Conservation (phyloP, 2,797 vertebrate genomes). For the Gobio occitaniae region DNA sequence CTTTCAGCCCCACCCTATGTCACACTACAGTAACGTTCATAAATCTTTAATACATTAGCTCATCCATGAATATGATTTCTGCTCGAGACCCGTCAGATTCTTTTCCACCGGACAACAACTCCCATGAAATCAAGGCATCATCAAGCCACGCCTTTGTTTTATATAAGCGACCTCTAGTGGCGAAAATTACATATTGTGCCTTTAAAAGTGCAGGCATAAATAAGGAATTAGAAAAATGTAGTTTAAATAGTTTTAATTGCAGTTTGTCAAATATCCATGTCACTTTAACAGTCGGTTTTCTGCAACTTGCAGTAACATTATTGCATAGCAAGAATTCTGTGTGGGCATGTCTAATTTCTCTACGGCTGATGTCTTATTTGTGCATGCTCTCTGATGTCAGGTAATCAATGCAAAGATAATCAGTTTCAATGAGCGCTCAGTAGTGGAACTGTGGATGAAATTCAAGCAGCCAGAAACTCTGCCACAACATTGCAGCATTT, state of each 20-base stretch:
- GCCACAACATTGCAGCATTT: slow-evolving; percentile 19
- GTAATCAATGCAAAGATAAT: slow-evolving; percentile 42
- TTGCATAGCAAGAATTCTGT: neutral
- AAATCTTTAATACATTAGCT: too few relatives aligned
- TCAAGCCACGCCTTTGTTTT: too few relatives aligned
- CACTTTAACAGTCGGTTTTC: neutral
- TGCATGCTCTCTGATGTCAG: slow-evolving; percentile 35
- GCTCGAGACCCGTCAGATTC: too few relatives aligned
- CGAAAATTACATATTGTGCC: too few relatives aligned
- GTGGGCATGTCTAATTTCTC: neutral
- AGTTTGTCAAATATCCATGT: neutral
- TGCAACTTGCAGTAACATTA: neutral
- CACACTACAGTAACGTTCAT: too few relatives aligned
- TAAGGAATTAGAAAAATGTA: neutral
- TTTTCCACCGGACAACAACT: too few relatives aligned
- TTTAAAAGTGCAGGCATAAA: too few relatives aligned
- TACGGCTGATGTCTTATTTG: slow-evolving; percentile 25
- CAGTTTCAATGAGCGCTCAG: slow-evolving; percentile 28
- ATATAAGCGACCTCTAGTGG: too few relatives aligned
- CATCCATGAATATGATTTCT: too few relatives aligned
- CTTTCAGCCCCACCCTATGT: too few relatives aligned
- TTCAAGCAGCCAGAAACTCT: neutral
- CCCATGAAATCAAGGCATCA: too few relatives aligned
- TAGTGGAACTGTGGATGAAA: slow-evolving; percentile 19
- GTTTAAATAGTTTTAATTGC: neutral